Percentiles rank a stretch among this genome's conserved stretches.
Conservation (phyloP, 2,888 invertebrate genomes). For the Ennomos quercinarius region DNA sequence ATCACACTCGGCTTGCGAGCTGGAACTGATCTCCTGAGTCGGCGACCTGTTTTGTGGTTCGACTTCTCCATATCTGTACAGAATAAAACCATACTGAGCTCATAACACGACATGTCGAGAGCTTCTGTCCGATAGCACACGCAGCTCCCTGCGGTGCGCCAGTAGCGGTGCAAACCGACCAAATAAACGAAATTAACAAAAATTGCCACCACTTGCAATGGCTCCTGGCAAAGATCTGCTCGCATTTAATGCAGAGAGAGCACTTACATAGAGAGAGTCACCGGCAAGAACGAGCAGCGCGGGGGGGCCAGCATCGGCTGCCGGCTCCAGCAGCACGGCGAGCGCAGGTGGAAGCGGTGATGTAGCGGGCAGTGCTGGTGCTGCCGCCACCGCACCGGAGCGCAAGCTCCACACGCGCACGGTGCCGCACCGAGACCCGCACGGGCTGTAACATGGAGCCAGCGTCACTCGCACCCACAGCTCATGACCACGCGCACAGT, state of each 20-base stretch:
- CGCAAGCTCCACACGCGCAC: conserved; percentile 29
- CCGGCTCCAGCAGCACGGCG: conserved; percentile 18
- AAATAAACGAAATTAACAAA: too few species aligned
- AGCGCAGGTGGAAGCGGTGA: conserved; percentile 7
- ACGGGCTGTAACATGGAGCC: conserved; percentile 32
- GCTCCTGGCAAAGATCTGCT: too few species aligned
- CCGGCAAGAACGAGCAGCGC: conserved; percentile 29
- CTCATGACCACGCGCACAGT: too few species aligned
- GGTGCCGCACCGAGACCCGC: conserved; percentile 35
- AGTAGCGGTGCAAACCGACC: too few species aligned
- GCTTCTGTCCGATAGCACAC: too few species aligned
- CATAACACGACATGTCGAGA: too few species aligned
- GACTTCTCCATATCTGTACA: conserved; percentile 18
- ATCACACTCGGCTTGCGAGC: not conserved
- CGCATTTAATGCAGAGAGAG: not conserved
- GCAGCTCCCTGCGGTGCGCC: too few species aligned
- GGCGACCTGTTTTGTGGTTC: conserved; percentile 9
- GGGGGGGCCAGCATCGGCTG: conserved; percentile 10
- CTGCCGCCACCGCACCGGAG: conserved; percentile 11
- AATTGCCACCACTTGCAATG: too few species aligned
- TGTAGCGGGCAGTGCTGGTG: conserved; percentile 8
- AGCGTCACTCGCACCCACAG: too few species aligned
- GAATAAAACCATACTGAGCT: not conserved
- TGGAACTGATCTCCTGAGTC: not conserved
- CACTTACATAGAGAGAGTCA: conserved; percentile 25